Conservation (phyloP, 2,113 vertebrate species). For the Ia io region DNA sequence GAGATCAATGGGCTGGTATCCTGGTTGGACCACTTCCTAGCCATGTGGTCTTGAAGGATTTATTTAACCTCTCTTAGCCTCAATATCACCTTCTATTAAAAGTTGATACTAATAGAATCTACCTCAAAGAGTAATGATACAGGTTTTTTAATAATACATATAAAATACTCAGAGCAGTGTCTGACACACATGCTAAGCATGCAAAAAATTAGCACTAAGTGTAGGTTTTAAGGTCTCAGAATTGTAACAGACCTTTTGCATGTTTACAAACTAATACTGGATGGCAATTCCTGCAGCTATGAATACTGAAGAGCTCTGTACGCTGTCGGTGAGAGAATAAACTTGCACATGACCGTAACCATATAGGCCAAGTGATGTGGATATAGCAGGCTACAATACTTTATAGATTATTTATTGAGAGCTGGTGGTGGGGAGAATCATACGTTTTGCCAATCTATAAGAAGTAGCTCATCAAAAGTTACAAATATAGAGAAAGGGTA, state of each 20-base stretch:
- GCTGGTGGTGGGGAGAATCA: background rate
- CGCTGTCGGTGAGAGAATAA: background rate
- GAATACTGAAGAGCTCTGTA: background rate
- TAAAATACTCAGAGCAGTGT: background rate
- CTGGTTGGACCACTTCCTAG: background rate
- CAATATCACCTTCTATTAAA: background rate
- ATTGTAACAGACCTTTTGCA: background rate
- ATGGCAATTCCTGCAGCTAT: background rate
- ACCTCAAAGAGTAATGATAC: background rate
- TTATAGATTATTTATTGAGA: background rate
- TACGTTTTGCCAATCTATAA: background rate
- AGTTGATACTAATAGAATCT: background rate
- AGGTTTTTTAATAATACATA: background rate
- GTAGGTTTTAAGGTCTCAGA: background rate
- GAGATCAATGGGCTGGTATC: background rate
- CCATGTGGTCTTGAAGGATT: background rate
- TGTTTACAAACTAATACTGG: background rate
- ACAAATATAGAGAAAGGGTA: background rate
- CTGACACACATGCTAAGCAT: background rate
- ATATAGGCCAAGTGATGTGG: background rate
- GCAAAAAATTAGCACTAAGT: background rate
- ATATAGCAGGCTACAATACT: background rate
- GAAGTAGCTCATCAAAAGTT: background rate
- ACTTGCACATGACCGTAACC: background rate
- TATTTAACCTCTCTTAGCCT: background rate